Evolutionary conservation across 2,113 vertebrate genomes (phyloP).

Genomic region (Equus quagga): DNA sequence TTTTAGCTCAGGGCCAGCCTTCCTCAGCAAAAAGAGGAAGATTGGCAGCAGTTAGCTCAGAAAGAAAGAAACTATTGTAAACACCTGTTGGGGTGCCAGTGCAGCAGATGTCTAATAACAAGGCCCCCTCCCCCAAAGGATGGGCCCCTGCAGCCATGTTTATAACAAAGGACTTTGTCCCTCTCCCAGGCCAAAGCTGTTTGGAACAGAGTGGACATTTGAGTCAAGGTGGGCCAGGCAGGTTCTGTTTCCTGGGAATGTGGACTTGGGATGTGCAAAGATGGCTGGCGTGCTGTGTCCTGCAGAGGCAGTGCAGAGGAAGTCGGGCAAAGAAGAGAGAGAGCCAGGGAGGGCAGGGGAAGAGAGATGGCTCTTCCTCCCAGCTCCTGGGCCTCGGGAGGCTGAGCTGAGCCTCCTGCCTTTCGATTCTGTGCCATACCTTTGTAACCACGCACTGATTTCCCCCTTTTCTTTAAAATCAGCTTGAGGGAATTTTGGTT

Average conservation of each 20-base stretch:
- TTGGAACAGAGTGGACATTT: not conserved
- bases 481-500: not conserved
- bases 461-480: not conserved
- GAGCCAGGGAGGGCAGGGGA: not conserved
- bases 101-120: not conserved
- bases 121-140: not conserved
- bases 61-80: not conserved
- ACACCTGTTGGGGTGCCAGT: not conserved
- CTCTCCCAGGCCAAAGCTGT: not conserved
- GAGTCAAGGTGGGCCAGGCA: not conserved
- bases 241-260: not conserved
- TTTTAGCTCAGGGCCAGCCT: too few relatives aligned
- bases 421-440: not conserved
- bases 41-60: too few relatives aligned
- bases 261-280: not conserved
- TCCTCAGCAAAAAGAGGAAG: too few relatives aligned
- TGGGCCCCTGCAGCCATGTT: not conserved
- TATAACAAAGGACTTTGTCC: not conserved
- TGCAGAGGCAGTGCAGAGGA: not conserved
- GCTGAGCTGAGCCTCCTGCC: not conserved
- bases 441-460: not conserved
- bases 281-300: not conserved
- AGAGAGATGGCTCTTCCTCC: not conserved
- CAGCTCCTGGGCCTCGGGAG: rapidly evolving
- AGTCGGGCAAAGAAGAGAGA: not conserved